Evolutionary conservation across 2,888 invertebrate species (phyloP).

Genomic region (Saturnia pavonia): DNA sequence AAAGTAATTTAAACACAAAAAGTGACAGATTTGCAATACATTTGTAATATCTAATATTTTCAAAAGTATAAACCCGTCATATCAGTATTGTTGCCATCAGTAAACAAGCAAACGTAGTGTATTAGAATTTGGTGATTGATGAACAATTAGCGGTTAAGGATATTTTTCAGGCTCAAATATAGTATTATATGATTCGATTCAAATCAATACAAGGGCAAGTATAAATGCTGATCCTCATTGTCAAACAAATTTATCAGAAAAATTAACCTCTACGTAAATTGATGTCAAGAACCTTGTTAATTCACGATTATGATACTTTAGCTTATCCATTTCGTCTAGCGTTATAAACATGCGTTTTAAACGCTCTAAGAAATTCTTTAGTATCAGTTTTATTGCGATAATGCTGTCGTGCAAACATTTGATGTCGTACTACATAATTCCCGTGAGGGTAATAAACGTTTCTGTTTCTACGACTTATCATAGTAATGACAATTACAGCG

Average conservation of each 20-base stretch:
- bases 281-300: slow-evolving; percentile 22
- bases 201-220: slow-evolving; percentile 15
- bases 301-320: not conserved
- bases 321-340: not conserved
- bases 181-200: not conserved
- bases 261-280: slow-evolving; percentile 15
- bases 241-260: slow-evolving; percentile 16
- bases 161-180: not conserved
- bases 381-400: not conserved
- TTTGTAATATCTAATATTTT: too few species aligned
- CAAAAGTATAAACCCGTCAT: too few species aligned
- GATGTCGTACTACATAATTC: not conserved
- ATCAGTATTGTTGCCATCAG: too few species aligned
- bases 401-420: not conserved
- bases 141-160: not conserved
- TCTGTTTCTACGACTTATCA: slow-evolving; percentile 9
- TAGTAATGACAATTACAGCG: not conserved
- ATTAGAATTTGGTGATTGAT: too few species aligned
- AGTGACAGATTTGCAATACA: too few species aligned
- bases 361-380: not conserved
- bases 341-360: not conserved
- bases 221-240: slow-evolving; percentile 8
- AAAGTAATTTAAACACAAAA: not conserved
- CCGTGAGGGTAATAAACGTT: slow-evolving; percentile 3
- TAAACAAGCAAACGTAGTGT: too few species aligned